These are phyloP conservation scores for Zootoca vivipara DNA, from an alignment of 2,113 vertebrate genomes.

Conservation along the genomic window DNA sequence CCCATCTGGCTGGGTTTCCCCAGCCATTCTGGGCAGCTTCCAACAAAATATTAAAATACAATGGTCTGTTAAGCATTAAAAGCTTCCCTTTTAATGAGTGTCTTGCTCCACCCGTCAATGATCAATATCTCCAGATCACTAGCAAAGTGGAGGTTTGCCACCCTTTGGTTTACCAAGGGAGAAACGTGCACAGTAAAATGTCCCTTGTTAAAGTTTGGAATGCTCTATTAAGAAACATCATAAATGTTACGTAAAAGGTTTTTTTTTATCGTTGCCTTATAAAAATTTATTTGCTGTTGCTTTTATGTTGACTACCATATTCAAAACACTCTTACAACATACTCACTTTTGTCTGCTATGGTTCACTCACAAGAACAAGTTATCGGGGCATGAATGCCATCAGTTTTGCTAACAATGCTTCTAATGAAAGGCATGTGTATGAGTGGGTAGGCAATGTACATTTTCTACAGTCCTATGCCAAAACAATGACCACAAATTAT, in stretches of 20 bases:
- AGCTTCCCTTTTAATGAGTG: no score
- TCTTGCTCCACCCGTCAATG: no score
- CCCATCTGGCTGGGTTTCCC: no score
- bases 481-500: neutral
- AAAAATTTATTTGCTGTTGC: neutral
- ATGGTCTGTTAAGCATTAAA: no score
- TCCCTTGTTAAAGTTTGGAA: neutral
- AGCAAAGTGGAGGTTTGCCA: neutral
- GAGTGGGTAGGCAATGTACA: neutral
- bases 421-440: neutral
- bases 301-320: neutral
- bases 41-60: no score
- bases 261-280: neutral
- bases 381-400: neutral
- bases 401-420: neutral
- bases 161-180: neutral
- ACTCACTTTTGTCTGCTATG: neutral
- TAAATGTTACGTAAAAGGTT: neutral
- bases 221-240: neutral
- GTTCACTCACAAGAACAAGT: neutral
- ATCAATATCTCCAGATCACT: neutral
- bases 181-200: neutral
- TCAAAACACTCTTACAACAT: neutral
- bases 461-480: neutral
- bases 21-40: no score